Conservation (phyloP, 2,113 vertebrate species). For the Nyctibius bracteatus region DNA sequence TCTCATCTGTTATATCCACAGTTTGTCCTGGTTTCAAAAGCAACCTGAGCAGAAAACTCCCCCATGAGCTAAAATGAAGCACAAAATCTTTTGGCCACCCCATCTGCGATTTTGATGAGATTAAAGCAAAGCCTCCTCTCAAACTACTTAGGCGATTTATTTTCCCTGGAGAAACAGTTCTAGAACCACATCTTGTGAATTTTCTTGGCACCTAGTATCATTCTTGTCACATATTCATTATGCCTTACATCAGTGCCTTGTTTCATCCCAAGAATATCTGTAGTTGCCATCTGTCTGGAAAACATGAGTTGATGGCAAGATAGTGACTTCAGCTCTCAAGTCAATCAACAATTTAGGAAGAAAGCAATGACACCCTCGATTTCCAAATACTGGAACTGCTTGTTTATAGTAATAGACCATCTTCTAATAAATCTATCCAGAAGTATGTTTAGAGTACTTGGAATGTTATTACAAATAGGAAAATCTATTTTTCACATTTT, state of each 20-base stretch:
- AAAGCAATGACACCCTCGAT: background rate
- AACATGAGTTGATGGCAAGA: background rate
- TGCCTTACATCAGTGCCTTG: constrained; percentile 17
- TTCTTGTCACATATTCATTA: constrained; percentile 14
- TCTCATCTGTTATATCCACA: background rate
- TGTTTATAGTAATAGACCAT: background rate
- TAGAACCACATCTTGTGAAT: background rate
- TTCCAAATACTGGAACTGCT: background rate
- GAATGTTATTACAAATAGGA: background rate
- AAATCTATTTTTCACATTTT: background rate
- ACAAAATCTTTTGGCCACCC: background rate
- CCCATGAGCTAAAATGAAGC: background rate
- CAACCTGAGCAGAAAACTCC: background rate
- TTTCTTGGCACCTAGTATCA: background rate
- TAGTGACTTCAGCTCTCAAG: background rate
- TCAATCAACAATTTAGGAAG: background rate
- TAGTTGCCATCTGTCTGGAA: constrained; percentile 23
- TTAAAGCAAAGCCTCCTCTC: background rate
- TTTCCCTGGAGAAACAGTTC: background rate
- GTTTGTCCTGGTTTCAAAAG: background rate
- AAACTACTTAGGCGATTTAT: background rate
- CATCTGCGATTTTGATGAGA: background rate
- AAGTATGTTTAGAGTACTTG: background rate
- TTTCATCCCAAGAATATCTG: constrained; percentile 20
- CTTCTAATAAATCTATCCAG: background rate